Evolutionary conservation across 2,113 vertebrate genomes (phyloP).

Genomic region (Montifringilla adamsi): DNA sequence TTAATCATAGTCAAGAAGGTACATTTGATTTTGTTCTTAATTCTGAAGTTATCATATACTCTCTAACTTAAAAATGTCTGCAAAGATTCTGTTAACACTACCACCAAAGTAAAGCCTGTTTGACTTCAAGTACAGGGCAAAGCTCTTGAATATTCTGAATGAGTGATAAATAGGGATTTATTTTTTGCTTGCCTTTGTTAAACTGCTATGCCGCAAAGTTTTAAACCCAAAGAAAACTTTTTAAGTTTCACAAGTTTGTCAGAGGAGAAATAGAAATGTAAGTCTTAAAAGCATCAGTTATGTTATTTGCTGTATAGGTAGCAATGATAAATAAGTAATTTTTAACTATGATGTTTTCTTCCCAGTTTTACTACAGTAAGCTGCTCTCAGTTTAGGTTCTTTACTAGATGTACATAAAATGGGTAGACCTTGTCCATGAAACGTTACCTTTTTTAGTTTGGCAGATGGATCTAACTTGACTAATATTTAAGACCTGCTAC

Average conservation of each 20-base stretch:
- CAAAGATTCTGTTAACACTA: neutral
- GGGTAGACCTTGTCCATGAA: neutral
- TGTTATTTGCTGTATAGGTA: neutral
- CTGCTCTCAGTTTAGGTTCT: neutral
- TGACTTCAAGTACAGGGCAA: neutral
- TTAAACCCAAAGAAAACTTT: neutral
- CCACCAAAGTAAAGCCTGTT: neutral
- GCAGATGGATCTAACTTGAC: neutral
- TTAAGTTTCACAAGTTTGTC: neutral
- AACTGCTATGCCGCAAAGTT: neutral
- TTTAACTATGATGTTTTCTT: neutral
- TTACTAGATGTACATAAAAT: neutral
- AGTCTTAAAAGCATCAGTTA: neutral
- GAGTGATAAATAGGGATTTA: neutral
- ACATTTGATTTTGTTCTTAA: neutral
- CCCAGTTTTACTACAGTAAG: neutral
- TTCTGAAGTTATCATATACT: rapidly evolving
- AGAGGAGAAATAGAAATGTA: neutral
- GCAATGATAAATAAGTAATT: neutral
- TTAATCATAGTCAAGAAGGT: neutral
- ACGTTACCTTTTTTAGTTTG: neutral
- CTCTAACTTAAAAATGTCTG: neutral
- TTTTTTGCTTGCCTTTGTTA: neutral
- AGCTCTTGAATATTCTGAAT: neutral
- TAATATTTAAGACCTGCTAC: neutral